These are phyloP conservation scores for Pollenia griseotomentosa DNA, from an alignment of 2,888 invertebrate species.

Conservation along the genomic window DNA sequence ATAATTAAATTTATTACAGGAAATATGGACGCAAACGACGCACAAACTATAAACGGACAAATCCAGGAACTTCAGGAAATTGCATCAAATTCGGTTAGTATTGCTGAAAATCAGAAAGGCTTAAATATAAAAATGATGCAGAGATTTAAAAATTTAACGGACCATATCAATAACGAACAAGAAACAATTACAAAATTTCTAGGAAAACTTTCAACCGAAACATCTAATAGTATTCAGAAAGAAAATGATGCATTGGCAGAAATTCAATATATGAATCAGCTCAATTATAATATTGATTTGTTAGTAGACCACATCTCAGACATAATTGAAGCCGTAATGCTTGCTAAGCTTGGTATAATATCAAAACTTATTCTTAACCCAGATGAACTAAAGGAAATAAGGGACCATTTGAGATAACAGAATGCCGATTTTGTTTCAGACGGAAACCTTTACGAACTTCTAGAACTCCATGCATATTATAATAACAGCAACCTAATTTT, in stretches of 20 bases:
- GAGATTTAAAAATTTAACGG: conserved; percentile 2
- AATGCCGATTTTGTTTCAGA: conserved; percentile 52
- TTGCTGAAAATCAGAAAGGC: conserved; percentile 9
- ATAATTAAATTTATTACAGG: neutral
- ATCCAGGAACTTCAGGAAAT: conserved; percentile 2
- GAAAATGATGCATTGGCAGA: no score
- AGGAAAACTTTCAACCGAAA: no score
- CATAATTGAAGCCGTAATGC: conserved; percentile 64
- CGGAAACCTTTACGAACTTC: conserved; percentile 70
- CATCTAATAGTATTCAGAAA: no score
- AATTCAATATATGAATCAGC: conserved; percentile 2
- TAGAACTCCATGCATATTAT: conserved; percentile 66
- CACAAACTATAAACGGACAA: conserved; percentile 1
- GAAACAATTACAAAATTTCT: no score
- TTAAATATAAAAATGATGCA: conserved; percentile 20
- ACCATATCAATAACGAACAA: no score
- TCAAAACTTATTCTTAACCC: conserved; percentile 65
- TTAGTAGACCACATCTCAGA: conserved; percentile 35
- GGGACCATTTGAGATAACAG: conserved; percentile 53
- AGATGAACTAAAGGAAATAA: conserved; percentile 59
- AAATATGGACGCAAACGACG: no score
- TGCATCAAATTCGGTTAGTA: neutral
- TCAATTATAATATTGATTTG: conserved; percentile 62
- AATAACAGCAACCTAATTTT: conserved; percentile 54
- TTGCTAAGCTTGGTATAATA: conserved; percentile 67